These are phyloP conservation scores for Nipponia nippon DNA, from an alignment of 2,113 vertebrate genomes.

Conservation along the genomic window DNA sequence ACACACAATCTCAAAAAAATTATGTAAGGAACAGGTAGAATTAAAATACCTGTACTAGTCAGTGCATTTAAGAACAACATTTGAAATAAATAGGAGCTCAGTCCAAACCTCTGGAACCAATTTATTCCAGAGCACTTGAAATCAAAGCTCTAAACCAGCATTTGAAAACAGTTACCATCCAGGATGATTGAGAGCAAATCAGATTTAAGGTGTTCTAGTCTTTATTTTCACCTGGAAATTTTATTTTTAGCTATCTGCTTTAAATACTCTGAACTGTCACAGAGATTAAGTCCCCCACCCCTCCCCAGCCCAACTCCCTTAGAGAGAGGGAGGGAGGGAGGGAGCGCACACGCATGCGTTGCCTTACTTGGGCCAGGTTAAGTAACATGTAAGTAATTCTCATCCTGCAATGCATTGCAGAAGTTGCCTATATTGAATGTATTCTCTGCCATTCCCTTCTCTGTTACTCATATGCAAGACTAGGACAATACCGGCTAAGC, in stretches of 20 bases:
- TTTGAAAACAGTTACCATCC: neutral
- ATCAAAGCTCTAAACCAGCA: neutral
- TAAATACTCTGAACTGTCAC: neutral
- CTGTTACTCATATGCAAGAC: neutral
- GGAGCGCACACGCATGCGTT: accelerated
- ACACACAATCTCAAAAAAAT: neutral
- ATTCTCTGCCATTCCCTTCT: neutral
- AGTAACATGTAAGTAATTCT: neutral
- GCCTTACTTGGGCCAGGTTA: neutral
- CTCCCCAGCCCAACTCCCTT: neutral
- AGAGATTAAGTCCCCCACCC: neutral
- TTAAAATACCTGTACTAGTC: neutral
- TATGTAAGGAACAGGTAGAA: neutral
- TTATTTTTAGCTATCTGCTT: neutral
- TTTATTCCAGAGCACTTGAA: neutral
- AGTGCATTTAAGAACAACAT: neutral
- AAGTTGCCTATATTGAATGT: neutral
- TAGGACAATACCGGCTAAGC: neutral
- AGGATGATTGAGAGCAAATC: neutral
- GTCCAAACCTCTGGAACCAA: neutral
- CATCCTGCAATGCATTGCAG: neutral
- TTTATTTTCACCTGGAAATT: neutral
- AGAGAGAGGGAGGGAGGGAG: neutral
- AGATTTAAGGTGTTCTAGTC: neutral
- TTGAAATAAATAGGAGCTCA: neutral